These are phyloP conservation scores for Petrocephalus zakoni DNA, from an alignment of 2,113 vertebrate species.

Conservation along the genomic window DNA sequence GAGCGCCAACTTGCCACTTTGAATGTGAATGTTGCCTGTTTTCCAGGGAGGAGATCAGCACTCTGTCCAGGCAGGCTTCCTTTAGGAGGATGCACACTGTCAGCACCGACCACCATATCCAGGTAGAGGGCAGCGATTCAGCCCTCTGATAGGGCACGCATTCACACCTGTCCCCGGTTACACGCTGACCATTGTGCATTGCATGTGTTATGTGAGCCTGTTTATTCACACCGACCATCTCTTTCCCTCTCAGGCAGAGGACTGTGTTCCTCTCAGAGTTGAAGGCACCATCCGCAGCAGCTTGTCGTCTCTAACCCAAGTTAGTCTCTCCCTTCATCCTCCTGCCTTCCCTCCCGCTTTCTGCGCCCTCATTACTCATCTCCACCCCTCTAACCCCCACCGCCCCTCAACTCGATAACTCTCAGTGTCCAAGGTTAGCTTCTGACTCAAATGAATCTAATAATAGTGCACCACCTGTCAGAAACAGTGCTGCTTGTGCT, in stretches of 20 bases:
- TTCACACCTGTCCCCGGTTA: background rate
- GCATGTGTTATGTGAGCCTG: background rate
- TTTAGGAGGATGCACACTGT: slow-evolving; percentile 75
- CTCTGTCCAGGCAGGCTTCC: slow-evolving; percentile 79
- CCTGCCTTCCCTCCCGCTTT: slow-evolving; percentile 23
- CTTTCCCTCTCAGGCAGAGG: slow-evolving; percentile 58
- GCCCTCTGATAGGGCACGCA: background rate
- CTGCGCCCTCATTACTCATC: slow-evolving; percentile 24
- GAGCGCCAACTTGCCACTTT: background rate
- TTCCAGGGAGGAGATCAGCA: slow-evolving; percentile 76
- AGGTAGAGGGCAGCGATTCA: slow-evolving; percentile 47
- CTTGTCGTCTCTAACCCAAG: slow-evolving; percentile 76
- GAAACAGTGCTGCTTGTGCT: background rate
- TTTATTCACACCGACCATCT: background rate
- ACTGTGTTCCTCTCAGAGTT: slow-evolving; percentile 65
- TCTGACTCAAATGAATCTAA: background rate
- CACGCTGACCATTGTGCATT: background rate
- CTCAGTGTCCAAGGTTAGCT: background rate
- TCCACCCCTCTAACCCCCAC: background rate
- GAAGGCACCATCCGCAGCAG: slow-evolving; percentile 76
- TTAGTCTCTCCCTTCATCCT: slow-evolving; percentile 42
- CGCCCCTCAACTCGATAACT: background rate
- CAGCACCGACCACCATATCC: slow-evolving; percentile 64
- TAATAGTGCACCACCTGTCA: background rate
- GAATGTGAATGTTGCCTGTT: background rate